Evolutionary conservation across 2,888 invertebrate species (phyloP), one percentile per base, ranked within the genome.

Genomic region (Cylindroiulus punctatus): DNA sequence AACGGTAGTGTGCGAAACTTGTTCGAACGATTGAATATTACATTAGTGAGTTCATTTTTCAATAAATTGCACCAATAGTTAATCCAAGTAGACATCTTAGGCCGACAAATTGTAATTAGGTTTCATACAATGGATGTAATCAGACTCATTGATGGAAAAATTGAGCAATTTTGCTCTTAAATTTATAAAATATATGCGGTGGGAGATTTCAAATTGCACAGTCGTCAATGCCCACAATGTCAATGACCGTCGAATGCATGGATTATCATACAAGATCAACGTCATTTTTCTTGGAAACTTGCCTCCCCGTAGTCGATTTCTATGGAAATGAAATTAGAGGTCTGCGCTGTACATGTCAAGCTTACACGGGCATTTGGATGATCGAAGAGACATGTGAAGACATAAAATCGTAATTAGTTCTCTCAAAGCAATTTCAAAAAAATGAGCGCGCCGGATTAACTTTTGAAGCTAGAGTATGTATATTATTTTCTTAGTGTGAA

Each of bases 111-210:
- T 30, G 30, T 76, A 76, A 76, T 76, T 76, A 76, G 30, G 76
- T 26, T 30, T 76, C 26, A 14, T 30, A 32, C 26, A 76, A 76
- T 76, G 30, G 76, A 76, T 76, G 76, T 76, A 76, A 76, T 76
- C 76, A 76, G 30, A 76, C 76, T 76, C 76, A 76, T 76, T 76
- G 76, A 76, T 76, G 30, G 76, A 76, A 76, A 32, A 76, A 76
- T 76, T 76, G 76, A 76, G 76, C 76, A 76, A 76, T 76, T 76
- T 76, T 76, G 30, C 76, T 76, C 76, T 76, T 76, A 30, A 76
- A 76, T 76, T 76, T 76, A 32, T 76, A 76, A 76, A 76, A 76
- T 76, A 76, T 76, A 76, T 76, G 26, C 76, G 76, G 76, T 76
- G 76, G 76, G 76, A 76, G 76, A 30, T 17, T 44, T 30, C 76